Conservation (phyloP, 2,113 vertebrate species). For the Leucopsar rothschildi region DNA sequence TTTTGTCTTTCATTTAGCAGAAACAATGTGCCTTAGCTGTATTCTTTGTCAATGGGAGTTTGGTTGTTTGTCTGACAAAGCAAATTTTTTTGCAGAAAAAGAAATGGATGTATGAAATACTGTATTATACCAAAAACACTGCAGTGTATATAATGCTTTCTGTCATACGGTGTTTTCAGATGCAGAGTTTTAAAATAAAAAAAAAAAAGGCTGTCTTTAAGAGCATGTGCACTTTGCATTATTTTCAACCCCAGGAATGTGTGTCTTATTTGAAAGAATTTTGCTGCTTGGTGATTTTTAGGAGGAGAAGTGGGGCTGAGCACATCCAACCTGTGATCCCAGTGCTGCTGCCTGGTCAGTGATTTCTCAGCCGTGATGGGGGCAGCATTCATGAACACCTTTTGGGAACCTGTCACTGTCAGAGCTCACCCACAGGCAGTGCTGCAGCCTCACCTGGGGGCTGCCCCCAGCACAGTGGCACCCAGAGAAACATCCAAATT, state of each 20-base stretch:
- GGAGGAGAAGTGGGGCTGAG: not conserved
- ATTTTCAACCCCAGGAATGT: not conserved
- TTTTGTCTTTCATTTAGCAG: constrained; percentile 74
- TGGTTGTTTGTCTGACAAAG: constrained; percentile 80
- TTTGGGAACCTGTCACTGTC: not conserved
- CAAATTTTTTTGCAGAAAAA: constrained; percentile 76
- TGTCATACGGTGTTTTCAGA: constrained; percentile 89
- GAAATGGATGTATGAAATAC: constrained; percentile 80
- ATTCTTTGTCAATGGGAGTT: constrained; percentile 77
- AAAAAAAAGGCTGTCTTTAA: constrained; percentile 63
- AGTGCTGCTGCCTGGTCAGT: not conserved
- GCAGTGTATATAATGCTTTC: constrained; percentile 90
- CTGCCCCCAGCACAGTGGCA: not conserved
- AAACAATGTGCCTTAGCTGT: constrained; percentile 96
- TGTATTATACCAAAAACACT: constrained; percentile 90
- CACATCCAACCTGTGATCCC: rapidly evolving
- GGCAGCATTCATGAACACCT: rapidly evolving
- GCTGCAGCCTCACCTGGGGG: not conserved
- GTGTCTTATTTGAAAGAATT: not conserved
- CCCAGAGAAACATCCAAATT: rapidly evolving
- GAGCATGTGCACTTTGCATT: not conserved
- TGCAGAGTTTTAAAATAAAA: constrained; percentile 88
- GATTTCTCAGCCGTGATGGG: not conserved
- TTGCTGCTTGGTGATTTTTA: not conserved
- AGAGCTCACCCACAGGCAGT: rapidly evolving